phyloP scores from a whole-genome alignment of 2,113 vertebrate species.

The Nannospalax galili region DNA sequence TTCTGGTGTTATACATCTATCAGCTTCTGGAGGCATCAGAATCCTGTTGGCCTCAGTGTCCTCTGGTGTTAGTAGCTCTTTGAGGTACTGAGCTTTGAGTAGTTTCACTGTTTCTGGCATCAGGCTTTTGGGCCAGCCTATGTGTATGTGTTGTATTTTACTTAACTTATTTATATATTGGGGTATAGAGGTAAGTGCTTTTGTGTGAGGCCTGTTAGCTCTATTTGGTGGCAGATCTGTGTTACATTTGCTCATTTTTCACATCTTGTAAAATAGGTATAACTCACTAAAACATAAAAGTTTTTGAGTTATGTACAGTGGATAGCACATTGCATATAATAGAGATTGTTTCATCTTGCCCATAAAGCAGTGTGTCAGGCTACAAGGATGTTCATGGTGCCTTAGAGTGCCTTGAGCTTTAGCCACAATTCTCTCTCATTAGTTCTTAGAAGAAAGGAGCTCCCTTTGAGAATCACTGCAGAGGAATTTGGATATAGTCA shows the following conservation, averaged over 20 bases:
- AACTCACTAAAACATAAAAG: neutral
- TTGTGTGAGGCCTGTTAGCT: neutral
- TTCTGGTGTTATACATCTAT: neutral
- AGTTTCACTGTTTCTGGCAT: neutral
- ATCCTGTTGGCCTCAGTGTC: neutral
- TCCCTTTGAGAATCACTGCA: neutral
- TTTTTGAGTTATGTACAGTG: neutral
- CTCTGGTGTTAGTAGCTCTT: neutral
- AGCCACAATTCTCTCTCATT: neutral
- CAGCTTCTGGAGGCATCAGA: neutral
- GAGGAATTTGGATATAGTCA: neutral
- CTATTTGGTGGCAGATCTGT: neutral
- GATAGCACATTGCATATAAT: neutral
- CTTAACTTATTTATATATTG: neutral
- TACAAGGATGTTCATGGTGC: neutral
- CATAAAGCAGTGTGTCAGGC: neutral
- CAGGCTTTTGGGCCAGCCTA: neutral
- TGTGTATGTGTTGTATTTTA: neutral
- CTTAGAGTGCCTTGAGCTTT: neutral
- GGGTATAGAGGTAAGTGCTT: neutral
- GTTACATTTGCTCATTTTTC: conserved; percentile 7
- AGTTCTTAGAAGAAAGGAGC: neutral
- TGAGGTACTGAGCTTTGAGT: conserved; percentile 14
- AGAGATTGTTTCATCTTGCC: neutral
- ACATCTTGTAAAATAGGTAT: neutral